Evolutionary conservation across 2,797 vertebrate species (phyloP), one percentile per base, ranked within the genome.

Genomic region (Siniperca scherzeri): DNA sequence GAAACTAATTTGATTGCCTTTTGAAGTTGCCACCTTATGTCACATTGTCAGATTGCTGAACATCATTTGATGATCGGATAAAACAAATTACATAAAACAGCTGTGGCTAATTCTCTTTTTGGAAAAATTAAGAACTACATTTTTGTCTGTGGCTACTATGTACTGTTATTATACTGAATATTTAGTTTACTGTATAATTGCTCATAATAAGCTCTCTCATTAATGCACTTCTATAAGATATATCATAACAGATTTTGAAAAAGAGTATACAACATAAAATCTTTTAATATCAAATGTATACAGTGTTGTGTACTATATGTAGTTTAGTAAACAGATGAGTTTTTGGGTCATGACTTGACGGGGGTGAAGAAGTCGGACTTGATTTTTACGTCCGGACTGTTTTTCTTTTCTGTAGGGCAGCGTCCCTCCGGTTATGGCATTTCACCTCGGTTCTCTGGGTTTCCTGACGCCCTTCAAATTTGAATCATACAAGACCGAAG

Each of bases 401-500:
- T 21, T 38, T 42, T 50, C 3, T 42, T 52, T 7, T 50, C 25
- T 67, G 38, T 16, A 96, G 96, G 95, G 92, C 78, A 97, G 96
- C 27, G 96, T 96, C 30, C 96, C 96, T 25, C 96, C 96, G 0
- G 96, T 97, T 7, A 96, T 97, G 96, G 96, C 96, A 0, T 96
- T 97, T 86, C 96, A 96, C 70, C 95, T 96, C 0, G 96, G 96
- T 3, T 97, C 96, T 6, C 90, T 97, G 52, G 96, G 96, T 10
- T 97, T 97, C 84, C 92, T 97, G 76, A 96, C 96, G 0, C 96
- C 96, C 4, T 97, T 97, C 89, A 96, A 96, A 85, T 97, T 96
- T 80, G 96, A 96, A 36, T 96, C 96, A 0, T 96, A 96, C 88
- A 96, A 94, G 81, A 95, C 94, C 0, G 96, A 97, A 89, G 95